A percentile compares a stretch with the other conserved stretches of the same genome.
Evolutionary conservation across 2,797 vertebrate species (phyloP).

Genomic region (Gorsachius magnificus): DNA sequence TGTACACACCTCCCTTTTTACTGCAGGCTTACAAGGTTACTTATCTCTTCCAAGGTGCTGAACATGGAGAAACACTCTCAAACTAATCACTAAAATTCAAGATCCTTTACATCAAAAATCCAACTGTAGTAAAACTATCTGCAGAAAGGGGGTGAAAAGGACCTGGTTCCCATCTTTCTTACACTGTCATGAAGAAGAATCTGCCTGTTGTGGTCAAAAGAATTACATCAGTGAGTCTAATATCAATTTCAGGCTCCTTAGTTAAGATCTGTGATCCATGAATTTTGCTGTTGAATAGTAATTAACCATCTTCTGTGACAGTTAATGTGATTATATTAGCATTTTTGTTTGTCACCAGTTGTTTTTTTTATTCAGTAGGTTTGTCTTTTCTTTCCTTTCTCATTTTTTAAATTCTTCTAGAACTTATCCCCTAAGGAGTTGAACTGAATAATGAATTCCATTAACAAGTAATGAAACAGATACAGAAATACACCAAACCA

Average conservation of each 20-base stretch:
- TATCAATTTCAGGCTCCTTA: not conserved
- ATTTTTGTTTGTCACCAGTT: not conserved
- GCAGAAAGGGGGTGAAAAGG: not conserved
- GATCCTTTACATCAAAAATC: not conserved
- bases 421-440: not conserved
- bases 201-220: fast-evolving
- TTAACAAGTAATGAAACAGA: not conserved
- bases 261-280: not conserved
- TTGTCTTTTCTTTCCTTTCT: not conserved
- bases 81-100: not conserved
- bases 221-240: not conserved
- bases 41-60: not conserved
- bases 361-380: not conserved
- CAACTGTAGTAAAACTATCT: not conserved
- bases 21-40: not conserved
- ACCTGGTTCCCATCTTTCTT: not conserved
- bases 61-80: not conserved
- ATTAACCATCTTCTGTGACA: not conserved
- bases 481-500: not conserved
- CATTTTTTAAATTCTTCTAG: not conserved
- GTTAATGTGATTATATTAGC: not conserved
- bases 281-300: not conserved
- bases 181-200: not conserved
- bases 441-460: not conserved
- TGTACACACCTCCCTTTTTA: not conserved